Evolutionary conservation across 2,113 vertebrate species (phyloP).

Genomic region (Bostrychus sinensis): DNA sequence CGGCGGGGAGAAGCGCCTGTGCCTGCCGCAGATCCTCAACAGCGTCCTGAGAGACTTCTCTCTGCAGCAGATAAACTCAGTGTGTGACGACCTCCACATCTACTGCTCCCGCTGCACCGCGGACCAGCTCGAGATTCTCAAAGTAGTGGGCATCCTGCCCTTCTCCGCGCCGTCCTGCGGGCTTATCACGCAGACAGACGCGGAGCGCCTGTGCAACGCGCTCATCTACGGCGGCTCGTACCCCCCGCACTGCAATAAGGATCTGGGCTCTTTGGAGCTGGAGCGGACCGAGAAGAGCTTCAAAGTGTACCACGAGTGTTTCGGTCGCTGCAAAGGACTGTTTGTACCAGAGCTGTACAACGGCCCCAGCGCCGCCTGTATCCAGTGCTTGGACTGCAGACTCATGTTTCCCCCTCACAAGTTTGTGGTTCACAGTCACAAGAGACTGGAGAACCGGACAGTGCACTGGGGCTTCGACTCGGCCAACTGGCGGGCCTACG

Average conservation of each 20-base stretch:
- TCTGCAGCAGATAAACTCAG: conserved; percentile 98
- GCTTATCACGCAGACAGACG: conserved; percentile 97
- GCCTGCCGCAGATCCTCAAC: conserved; percentile 98
- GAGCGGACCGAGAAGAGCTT: conserved; percentile 92
- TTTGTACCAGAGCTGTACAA: conserved; percentile 94
- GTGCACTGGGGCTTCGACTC: conserved; percentile 99
- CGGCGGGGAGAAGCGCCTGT: conserved; percentile 96
- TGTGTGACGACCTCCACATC: conserved; percentile 97
- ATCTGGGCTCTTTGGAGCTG: conserved; percentile 87
- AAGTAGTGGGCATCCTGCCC: conserved; percentile 97
- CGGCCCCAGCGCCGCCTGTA: conserved; percentile 89
- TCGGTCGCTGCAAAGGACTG: conserved; percentile 95
- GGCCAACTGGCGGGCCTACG: conserved; percentile 96
- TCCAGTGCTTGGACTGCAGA: conserved; percentile 97
- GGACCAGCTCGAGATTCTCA: conserved; percentile 98
- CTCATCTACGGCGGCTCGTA: conserved; percentile 92
- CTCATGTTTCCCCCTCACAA: conserved; percentile 96
- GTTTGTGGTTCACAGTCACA: conserved; percentile 98
- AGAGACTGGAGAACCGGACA: conserved; percentile 95
- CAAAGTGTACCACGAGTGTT: conserved; percentile 97
- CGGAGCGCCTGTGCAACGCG: conserved; percentile 95
- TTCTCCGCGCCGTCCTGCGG: conserved; percentile 98
- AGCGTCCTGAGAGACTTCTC: conserved; percentile 96
- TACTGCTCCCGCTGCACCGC: conserved; percentile 98
- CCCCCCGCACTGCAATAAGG: conserved; percentile 91